phyloP scores from a whole-genome alignment of 2,888 invertebrate genomes.

The Rhamnusium bicolor region DNA sequence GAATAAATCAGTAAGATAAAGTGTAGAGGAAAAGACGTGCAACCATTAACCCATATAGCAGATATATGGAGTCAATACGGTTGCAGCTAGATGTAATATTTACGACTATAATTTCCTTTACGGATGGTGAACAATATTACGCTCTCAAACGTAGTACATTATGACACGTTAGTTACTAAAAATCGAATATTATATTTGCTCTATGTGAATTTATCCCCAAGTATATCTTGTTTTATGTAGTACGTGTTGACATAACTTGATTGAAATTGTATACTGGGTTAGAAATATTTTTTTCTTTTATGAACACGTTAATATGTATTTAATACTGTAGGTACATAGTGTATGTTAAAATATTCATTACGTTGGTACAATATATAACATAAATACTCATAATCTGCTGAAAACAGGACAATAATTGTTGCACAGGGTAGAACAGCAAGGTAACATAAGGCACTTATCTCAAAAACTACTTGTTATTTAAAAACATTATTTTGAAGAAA shows the following conservation, averaged over 20 bases:
- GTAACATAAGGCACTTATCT: too few relatives aligned
- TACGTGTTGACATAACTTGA: neutral
- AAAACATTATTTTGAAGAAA: too few relatives aligned
- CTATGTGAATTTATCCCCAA: constrained; percentile 1
- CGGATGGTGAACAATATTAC: constrained; percentile 42
- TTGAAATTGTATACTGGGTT: constrained; percentile 8
- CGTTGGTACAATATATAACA: too few relatives aligned
- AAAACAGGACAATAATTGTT: too few relatives aligned
- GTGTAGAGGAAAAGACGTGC: constrained; percentile 35
- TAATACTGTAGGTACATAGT: too few relatives aligned
- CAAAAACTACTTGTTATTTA: too few relatives aligned
- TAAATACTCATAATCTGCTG: too few relatives aligned
- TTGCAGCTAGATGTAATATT: constrained; percentile 49
- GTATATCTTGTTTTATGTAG: constrained; percentile 4
- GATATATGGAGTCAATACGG: constrained; percentile 47
- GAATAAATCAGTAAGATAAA: constrained; percentile 46
- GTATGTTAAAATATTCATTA: too few relatives aligned
- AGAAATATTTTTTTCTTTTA: constrained; percentile 4
- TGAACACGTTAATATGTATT: too few relatives aligned
- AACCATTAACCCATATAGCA: constrained; percentile 41
- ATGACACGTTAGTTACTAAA: constrained; percentile 39
- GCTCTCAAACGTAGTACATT: constrained; percentile 30
- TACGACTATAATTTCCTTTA: constrained; percentile 51
- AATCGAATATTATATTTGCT: constrained; percentile 29
- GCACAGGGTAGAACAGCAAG: too few relatives aligned